Conservation (phyloP, 2,797 vertebrate species). For the Mus spretus region DNA sequence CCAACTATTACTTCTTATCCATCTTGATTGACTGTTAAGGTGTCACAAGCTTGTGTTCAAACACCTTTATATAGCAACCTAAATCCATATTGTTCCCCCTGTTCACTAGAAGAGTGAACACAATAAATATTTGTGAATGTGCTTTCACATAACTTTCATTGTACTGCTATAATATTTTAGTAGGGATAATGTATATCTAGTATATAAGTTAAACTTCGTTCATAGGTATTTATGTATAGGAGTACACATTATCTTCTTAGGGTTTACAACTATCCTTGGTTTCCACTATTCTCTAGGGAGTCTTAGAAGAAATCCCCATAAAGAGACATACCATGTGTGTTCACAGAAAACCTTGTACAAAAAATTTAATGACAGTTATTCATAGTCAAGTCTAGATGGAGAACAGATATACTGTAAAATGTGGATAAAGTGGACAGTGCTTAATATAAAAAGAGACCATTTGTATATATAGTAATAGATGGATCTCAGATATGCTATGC, state of each 20-base stretch:
- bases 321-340: not conserved
- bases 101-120: not conserved
- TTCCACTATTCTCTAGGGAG: not conserved
- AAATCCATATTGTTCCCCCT: not conserved
- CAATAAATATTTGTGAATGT: not conserved
- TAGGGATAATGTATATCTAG: not conserved
- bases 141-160: not conserved
- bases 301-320: not conserved
- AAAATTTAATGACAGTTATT: not conserved
- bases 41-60: not conserved
- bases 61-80: not conserved
- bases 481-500: not conserved
- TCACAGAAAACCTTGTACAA: not conserved
- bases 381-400: not conserved
- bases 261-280: not conserved
- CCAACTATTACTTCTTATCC: not conserved
- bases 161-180: not conserved
- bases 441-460: constrained; percentile 44
- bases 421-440: not conserved
- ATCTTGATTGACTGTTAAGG: not conserved
- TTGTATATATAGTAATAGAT: not conserved
- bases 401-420: constrained; percentile 17
- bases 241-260: not conserved
- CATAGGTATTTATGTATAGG: not conserved
- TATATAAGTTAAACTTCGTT: not conserved